These are phyloP conservation scores for Drosophila subobscura DNA, from an alignment of 1,140 invertebrate species.

Conservation along the genomic window DNA sequence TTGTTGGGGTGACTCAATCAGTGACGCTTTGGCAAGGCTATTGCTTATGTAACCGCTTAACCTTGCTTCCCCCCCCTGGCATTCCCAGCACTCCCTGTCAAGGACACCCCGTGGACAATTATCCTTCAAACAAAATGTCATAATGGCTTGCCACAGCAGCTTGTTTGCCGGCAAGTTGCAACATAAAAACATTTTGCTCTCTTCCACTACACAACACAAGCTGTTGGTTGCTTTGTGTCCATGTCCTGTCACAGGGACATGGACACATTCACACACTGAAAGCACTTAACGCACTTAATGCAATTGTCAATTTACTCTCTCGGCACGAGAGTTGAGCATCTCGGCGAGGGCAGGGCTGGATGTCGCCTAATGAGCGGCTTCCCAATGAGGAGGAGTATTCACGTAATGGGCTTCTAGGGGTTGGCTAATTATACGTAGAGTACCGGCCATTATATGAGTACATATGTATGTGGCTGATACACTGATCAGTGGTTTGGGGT, in stretches of 20 bases:
- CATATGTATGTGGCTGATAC: too few relatives aligned
- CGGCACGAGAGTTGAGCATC: slow-evolving; percentile 23
- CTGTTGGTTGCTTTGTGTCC: slow-evolving; percentile 50
- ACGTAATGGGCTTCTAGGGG: not conserved
- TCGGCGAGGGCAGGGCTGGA: not conserved
- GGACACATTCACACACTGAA: slow-evolving; percentile 22
- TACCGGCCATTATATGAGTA: too few relatives aligned
- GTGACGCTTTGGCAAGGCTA: not conserved
- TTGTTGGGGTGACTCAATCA: too few relatives aligned
- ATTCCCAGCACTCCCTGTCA: slow-evolving; percentile 5
- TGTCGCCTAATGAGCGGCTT: slow-evolving; percentile 48
- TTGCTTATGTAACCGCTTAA: slow-evolving; percentile 30
- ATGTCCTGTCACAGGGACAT: slow-evolving; percentile 16
- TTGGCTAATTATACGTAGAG: slow-evolving; percentile 32
- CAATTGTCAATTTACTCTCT: slow-evolving; percentile 72
- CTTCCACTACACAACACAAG: slow-evolving; percentile 47
- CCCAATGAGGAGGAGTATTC: not conserved
- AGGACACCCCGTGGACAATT: slow-evolving; percentile 59
- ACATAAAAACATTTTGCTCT: slow-evolving; percentile 27
- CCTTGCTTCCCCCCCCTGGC: slow-evolving; percentile 44
- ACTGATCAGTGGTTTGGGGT: too few relatives aligned
- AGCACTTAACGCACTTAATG: slow-evolving; percentile 72
- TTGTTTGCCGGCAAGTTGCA: slow-evolving; percentile 15
- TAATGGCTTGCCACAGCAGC: slow-evolving; percentile 44
- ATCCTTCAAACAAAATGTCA: slow-evolving; percentile 64